A percentile compares a stretch with the other conserved stretches of the same genome.
Evolutionary conservation across 2,797 vertebrate species (phyloP).

Genomic region (Tinamus major): DNA sequence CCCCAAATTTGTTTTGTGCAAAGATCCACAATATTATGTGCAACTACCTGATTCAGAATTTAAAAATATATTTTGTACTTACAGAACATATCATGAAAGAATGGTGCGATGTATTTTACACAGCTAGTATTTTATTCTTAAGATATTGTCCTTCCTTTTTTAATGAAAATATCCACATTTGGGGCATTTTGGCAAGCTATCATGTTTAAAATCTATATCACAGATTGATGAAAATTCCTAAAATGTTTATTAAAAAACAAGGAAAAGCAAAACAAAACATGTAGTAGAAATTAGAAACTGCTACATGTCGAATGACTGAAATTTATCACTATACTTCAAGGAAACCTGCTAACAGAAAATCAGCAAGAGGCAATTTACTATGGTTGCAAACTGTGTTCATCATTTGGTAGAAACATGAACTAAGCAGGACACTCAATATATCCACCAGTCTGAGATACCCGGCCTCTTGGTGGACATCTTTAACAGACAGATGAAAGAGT

Average conservation of each 20-base stretch:
- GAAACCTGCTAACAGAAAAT: not conserved
- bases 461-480: not conserved
- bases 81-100: not conserved
- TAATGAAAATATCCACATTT: rapidly evolving
- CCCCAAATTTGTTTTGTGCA: not conserved
- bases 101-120: not conserved
- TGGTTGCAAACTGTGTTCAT: not conserved
- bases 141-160: not conserved
- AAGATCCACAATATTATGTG: not conserved
- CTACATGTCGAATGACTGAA: not conserved
- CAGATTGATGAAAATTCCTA: not conserved
- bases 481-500: not conserved
- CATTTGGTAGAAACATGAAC: not conserved
- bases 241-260: not conserved
- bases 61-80: not conserved
- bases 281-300: not conserved
- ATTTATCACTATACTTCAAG: not conserved
- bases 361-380: not conserved
- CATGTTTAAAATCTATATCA: not conserved
- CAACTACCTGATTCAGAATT: not conserved
- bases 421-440: not conserved
- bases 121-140: not conserved
- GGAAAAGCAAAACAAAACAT: not conserved
- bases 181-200: not conserved
- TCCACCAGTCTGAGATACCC: not conserved